These are phyloP conservation scores for Ianthella basta DNA, from an alignment of 37 sponge, comb jelly and placozoan genomes.

Conservation along the genomic window DNA sequence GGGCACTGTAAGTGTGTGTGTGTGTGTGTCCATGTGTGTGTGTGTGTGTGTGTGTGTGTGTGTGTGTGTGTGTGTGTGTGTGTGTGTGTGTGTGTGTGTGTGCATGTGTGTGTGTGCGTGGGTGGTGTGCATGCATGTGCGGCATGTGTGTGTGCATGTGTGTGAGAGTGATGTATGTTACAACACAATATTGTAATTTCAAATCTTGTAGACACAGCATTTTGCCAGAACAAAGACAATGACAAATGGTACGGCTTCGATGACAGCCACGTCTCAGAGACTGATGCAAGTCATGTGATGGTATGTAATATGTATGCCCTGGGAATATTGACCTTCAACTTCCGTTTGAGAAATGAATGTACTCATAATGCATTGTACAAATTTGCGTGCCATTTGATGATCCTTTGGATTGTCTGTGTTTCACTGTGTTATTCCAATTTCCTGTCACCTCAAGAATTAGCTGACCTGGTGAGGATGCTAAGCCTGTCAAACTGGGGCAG, in stretches of 20 bases:
- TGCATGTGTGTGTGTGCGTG: too few species aligned
- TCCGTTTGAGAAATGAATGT: too few species aligned
- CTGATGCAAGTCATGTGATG: slow-evolving; percentile 44
- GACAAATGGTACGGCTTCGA: slow-evolving; percentile 94
- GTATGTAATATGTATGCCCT: slow-evolving; percentile 45
- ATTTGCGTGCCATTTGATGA: too few species aligned
- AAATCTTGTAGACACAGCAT: slow-evolving; percentile 79
- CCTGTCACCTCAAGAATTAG: too few species aligned
- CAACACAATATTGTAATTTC: neutral
- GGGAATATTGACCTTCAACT: too few species aligned
- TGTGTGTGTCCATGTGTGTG: neutral
- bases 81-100: too few species aligned
- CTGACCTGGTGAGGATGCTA: too few species aligned
- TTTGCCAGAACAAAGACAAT: slow-evolving; percentile 71
- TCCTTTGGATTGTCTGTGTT: too few species aligned
- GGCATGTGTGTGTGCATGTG: neutral
- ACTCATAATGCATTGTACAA: too few species aligned
- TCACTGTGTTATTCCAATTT: too few species aligned
- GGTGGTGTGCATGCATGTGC: neutral
- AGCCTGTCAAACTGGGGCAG: too few species aligned
- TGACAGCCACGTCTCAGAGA: slow-evolving; percentile 87
- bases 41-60: neutral
- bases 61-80: neutral
- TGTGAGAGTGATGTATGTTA: neutral
- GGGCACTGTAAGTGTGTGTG: slow-evolving; percentile 86